Percentiles rank a stretch among this genome's conserved stretches.
These are phyloP conservation scores for Cetoscarus ocellatus DNA, from an alignment of 2,797 vertebrate genomes.

Conservation along the genomic window DNA sequence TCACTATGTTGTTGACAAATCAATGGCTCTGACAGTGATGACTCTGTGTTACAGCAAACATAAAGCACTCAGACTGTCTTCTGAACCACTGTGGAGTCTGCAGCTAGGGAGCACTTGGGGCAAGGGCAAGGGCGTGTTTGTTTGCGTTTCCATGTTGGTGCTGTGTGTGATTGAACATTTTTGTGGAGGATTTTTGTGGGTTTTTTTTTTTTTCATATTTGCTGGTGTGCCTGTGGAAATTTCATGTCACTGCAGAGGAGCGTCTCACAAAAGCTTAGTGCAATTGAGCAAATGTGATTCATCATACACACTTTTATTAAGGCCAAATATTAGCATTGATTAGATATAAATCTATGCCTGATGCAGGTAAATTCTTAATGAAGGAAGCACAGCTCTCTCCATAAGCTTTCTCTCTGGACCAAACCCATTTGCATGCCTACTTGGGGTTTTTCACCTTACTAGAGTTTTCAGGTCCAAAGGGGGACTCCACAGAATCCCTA, in stretches of 20 bases:
- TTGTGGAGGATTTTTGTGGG: conserved; percentile 41
- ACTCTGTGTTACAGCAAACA: conserved; percentile 78
- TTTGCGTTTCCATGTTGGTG: conserved; percentile 32
- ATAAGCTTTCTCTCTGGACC: conserved; percentile 1
- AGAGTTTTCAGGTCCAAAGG: too few relatives aligned
- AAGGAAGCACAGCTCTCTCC: background rate
- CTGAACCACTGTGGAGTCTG: conserved; percentile 67
- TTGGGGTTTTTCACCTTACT: too few relatives aligned
- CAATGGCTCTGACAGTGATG: conserved; percentile 79
- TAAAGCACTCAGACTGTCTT: conserved; percentile 79
- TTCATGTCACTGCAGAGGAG: conserved; percentile 12
- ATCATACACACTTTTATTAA: conserved; percentile 42
- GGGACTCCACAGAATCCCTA: too few relatives aligned
- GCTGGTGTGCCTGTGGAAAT: conserved; percentile 41
- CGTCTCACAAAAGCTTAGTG: conserved; percentile 53
- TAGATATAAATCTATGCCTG: conserved; percentile 17
- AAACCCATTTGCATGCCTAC: too few relatives aligned
- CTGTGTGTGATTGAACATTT: background rate
- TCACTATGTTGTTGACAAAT: conserved; percentile 81
- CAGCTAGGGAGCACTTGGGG: conserved; percentile 74
- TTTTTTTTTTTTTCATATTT: conserved; percentile 25
- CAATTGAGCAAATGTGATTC: conserved; percentile 51
- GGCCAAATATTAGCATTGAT: conserved; percentile 48
- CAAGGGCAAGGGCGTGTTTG: conserved; percentile 68
- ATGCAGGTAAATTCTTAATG: conserved; percentile 6